These are phyloP conservation scores for Drosophila longiperda DNA, from an alignment of 2,888 invertebrate species.

Conservation along the genomic window DNA sequence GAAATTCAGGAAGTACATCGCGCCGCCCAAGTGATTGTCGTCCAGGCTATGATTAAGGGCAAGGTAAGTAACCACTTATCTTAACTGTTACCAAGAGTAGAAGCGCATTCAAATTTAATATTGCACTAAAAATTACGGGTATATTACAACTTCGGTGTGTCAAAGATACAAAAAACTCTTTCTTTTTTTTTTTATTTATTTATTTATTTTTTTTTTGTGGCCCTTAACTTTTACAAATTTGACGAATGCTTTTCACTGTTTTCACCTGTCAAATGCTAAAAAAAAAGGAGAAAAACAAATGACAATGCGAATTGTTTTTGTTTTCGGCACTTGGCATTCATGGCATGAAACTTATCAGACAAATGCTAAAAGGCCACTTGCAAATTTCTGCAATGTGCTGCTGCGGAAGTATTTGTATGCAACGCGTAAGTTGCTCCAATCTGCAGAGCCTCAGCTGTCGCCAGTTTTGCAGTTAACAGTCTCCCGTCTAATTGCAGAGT, in stretches of 20 bases:
- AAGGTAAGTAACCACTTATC: conserved; percentile 87
- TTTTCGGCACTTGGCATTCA: conserved; percentile 42
- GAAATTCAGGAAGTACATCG: conserved; percentile 95
- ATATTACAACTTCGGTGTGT: not conserved
- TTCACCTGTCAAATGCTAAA: conserved; percentile 53
- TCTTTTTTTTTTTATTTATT: not conserved
- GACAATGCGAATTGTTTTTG: conserved; percentile 19
- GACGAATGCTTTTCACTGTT: conserved; percentile 70
- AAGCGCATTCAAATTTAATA: not conserved
- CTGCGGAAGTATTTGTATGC: conserved; percentile 39
- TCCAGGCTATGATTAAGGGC: conserved; percentile 94
- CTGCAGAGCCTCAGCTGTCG: not conserved
- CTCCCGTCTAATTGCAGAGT: conserved; percentile 42
- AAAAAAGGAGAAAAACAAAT: not conserved
- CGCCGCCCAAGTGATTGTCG: conserved; percentile 95
- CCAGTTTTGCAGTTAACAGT: conserved; percentile 4
- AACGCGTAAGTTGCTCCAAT: conserved; percentile 1
- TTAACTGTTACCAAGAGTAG: conserved; percentile 4
- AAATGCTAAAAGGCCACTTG: conserved; percentile 3
- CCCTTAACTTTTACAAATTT: conserved; percentile 19
- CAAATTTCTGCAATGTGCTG: conserved; percentile 11
- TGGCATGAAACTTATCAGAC: conserved; percentile 20
- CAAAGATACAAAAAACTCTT: not conserved
- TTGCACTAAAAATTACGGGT: not conserved
- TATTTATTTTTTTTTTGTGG: conserved; percentile 6